Evolutionary conservation across 2,888 invertebrate genomes (phyloP).

Genomic region (Eugnorisma glareosa): DNA sequence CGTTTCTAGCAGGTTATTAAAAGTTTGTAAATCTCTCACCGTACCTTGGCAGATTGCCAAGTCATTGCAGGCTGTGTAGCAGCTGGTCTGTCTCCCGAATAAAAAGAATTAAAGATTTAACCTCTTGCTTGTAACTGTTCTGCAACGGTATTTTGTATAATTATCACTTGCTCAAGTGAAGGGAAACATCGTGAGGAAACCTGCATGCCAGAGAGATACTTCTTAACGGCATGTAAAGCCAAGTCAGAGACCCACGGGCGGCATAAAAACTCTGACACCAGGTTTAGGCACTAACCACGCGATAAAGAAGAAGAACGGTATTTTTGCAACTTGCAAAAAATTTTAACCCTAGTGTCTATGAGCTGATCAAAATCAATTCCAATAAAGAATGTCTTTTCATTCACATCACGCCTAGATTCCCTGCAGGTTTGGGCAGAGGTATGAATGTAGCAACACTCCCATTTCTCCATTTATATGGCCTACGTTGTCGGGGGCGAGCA

Average conservation of each 20-base stretch:
- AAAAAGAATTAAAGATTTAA: slow-evolving; percentile 10
- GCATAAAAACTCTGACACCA: too few species aligned
- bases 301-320: too few species aligned
- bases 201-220: too few species aligned
- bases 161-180: too few species aligned
- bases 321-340: not conserved
- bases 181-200: too few species aligned
- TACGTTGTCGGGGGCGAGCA: not conserved
- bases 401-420: not conserved
- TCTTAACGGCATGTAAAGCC: too few species aligned
- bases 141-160: too few species aligned
- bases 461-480: not conserved
- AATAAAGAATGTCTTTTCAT: not conserved
- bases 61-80: slow-evolving; percentile 9
- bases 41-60: slow-evolving; percentile 51
- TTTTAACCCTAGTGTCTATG: not conserved
- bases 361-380: not conserved
- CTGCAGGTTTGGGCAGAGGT: not conserved
- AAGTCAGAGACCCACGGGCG: too few species aligned
- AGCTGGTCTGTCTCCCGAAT: slow-evolving; percentile 23
- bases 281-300: too few species aligned
- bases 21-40: slow-evolving; percentile 38
- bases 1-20: slow-evolving; percentile 40
- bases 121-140: not conserved
- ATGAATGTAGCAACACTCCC: not conserved